Evolutionary conservation across 2,113 vertebrate species (phyloP).

Genomic region (mouse (Mus musculus)): GRCm39 chr5:36541001-36541500

Average conservation of each 20-base stretch:
- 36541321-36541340: background rate
- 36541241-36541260: too few relatives aligned
- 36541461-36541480: too few relatives aligned
- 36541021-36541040: background rate
- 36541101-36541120: background rate
- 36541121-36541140: background rate
- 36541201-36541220: too few relatives aligned
- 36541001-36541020: background rate
- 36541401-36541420: too few relatives aligned
- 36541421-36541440: rapidly evolving
- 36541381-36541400: background rate
- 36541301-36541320: background rate
- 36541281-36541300: background rate
- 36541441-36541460: rapidly evolving
- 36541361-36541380: background rate
- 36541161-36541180: too few relatives aligned
- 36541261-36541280: background rate
- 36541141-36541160: background rate
- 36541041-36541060: background rate
- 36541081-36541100: background rate
- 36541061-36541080: background rate
- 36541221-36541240: too few relatives aligned
- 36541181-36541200: background rate
- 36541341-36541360: background rate
- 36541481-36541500: background rate